Evolutionary conservation across 2,797 vertebrate genomes (phyloP).

Genomic region (Anguilla marmorata): DNA sequence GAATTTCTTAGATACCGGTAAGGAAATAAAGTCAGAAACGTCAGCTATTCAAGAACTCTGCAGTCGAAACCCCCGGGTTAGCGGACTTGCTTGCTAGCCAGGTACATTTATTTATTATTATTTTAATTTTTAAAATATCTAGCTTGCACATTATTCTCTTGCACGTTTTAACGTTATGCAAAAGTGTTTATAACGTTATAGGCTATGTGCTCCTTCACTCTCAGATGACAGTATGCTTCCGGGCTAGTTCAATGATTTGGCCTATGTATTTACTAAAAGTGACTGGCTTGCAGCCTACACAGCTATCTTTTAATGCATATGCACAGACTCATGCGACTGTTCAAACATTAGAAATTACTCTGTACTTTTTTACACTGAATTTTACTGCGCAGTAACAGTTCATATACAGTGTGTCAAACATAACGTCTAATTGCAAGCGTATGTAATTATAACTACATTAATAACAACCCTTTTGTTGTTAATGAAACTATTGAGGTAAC

Average conservation of each 20-base stretch:
- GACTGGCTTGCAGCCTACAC: neutral
- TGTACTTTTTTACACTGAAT: neutral
- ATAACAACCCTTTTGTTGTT: neutral
- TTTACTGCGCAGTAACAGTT: neutral
- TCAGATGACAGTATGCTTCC: neutral
- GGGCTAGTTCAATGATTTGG: neutral
- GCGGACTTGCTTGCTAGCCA: neutral
- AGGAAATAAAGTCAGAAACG: slow-evolving; percentile 8
- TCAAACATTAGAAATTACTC: neutral
- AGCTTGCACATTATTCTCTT: neutral
- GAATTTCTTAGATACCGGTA: neutral
- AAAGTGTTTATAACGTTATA: neutral
- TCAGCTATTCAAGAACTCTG: neutral
- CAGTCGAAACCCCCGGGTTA: neutral
- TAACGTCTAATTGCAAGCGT: neutral
- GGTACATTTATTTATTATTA: neutral
- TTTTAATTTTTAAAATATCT: neutral
- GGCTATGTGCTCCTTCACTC: neutral
- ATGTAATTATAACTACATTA: neutral
- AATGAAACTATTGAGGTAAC: neutral
- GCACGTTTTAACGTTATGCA: neutral
- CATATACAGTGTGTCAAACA: neutral
- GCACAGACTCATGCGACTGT: neutral
- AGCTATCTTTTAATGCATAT: neutral
- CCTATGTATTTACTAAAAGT: neutral